phyloP scores from a whole-genome alignment of 2,113 vertebrate genomes.

The Trematocara stigmaticum region DNA sequence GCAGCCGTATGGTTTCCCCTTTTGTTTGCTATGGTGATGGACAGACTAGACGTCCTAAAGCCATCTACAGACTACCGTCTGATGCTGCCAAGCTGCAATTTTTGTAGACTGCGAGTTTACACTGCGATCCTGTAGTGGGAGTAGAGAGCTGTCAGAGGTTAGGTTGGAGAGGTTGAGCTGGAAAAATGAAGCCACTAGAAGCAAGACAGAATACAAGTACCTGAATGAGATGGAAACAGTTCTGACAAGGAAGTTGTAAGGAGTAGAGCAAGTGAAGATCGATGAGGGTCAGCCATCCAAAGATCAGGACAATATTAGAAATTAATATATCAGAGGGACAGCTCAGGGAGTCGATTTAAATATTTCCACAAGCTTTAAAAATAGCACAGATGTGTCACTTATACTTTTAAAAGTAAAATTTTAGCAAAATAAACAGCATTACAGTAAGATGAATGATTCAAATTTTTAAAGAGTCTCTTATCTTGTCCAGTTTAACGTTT shows the following conservation, averaged over 20 bases:
- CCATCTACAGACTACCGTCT: not conserved
- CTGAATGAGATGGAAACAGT: not conserved
- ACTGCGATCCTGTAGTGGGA: not conserved
- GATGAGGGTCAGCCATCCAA: not conserved
- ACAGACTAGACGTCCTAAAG: not conserved
- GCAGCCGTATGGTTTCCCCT: not conserved
- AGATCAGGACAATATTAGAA: not conserved
- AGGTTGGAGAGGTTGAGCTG: not conserved
- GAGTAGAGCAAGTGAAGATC: not conserved
- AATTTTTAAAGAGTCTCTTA: not conserved
- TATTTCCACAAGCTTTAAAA: not conserved
- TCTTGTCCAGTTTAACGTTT: not conserved
- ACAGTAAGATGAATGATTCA: not conserved
- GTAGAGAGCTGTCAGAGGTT: not conserved
- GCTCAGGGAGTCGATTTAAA: not conserved
- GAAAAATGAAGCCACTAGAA: not conserved
- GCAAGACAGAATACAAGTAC: not conserved
- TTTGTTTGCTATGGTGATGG: not conserved
- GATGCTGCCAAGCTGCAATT: not conserved
- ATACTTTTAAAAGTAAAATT: not conserved
- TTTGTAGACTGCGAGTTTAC: not conserved
- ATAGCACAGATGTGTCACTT: not conserved
- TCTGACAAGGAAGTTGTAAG: not conserved
- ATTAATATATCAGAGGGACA: accelerated
- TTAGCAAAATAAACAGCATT: not conserved